Percentiles rank a stretch among this genome's conserved stretches.
These are phyloP conservation scores for Athalia cordata DNA, from an alignment of 2,888 invertebrate genomes.

Conservation along the genomic window DNA sequence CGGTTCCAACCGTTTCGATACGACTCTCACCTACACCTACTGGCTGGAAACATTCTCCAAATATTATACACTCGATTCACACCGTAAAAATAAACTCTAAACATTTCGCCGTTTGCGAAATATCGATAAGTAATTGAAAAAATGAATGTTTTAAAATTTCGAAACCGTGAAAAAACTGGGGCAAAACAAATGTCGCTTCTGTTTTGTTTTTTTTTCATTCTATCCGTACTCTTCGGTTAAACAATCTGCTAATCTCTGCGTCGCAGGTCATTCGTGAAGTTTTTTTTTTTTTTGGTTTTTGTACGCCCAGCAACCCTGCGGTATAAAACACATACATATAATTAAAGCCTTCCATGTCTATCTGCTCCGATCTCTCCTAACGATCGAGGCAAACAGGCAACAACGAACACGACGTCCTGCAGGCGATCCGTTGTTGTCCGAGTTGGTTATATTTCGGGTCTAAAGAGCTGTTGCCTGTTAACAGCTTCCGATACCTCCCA, in stretches of 20 bases:
- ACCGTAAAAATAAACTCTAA: neutral
- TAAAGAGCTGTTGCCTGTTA: conserved; percentile 10
- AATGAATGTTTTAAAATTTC: too few species aligned
- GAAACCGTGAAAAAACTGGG: too few species aligned
- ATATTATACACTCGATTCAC: neutral
- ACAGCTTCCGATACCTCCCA: conserved; percentile 15
- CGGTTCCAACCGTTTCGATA: conserved; percentile 55
- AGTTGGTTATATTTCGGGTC: neutral
- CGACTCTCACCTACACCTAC: conserved; percentile 23
- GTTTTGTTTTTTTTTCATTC: too few species aligned
- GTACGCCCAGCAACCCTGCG: neutral
- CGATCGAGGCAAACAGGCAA: conserved; percentile 6
- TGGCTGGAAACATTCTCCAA: conserved; percentile 27
- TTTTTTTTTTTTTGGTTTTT: too few species aligned
- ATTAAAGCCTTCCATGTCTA: conserved; percentile 18
- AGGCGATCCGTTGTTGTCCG: neutral
- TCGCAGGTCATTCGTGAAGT: too few species aligned
- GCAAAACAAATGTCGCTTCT: too few species aligned
- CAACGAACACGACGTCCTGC: neutral
- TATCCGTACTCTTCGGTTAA: too few species aligned
- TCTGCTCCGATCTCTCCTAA: conserved; percentile 17
- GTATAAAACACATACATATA: neutral
- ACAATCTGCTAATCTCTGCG: too few species aligned
- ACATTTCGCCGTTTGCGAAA: too few species aligned
- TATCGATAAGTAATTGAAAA: too few species aligned